Percentiles rank a stretch among this genome's conserved stretches.
phyloP scores from a whole-genome alignment of 2,113 vertebrate genomes.

The Micromys minutus region DNA sequence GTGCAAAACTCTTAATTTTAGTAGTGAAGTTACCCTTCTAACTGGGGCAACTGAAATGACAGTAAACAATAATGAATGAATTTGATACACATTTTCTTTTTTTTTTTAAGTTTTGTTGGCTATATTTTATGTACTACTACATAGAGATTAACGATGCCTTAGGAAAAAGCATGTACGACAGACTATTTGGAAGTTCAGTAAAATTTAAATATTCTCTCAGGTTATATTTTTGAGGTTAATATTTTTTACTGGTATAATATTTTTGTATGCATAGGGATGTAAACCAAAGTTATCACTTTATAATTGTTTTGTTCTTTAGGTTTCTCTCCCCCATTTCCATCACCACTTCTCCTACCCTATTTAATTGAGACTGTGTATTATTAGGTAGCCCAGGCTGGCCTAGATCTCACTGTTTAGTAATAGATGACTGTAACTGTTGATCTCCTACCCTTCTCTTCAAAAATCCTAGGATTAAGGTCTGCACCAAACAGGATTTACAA shows the following conservation, averaged over 20 bases:
- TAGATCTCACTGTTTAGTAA: not conserved
- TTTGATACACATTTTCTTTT: not conserved
- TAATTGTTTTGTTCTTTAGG: not conserved
- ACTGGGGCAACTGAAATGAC: not conserved
- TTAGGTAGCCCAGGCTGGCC: not conserved
- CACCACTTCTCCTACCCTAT: accelerated
- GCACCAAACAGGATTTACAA: not conserved
- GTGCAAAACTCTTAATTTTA: not conserved
- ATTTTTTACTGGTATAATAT: not conserved
- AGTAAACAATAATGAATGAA: not conserved
- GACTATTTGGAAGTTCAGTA: not conserved
- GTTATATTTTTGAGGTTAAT: not conserved
- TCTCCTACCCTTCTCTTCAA: too few species aligned
- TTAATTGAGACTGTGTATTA: not conserved
- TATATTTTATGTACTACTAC: not conserved
- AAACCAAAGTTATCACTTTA: not conserved
- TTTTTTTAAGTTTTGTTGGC: not conserved
- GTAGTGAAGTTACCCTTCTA: not conserved
- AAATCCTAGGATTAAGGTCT: not conserved
- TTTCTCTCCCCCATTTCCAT: not conserved
- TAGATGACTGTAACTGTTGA: not conserved
- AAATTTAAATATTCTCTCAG: not conserved
- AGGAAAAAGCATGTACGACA: not conserved
- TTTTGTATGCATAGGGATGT: not conserved
- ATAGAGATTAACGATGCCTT: not conserved